Evolutionary conservation across 2,113 vertebrate species (phyloP).

Genomic region (Eolophus roseicapilla): DNA sequence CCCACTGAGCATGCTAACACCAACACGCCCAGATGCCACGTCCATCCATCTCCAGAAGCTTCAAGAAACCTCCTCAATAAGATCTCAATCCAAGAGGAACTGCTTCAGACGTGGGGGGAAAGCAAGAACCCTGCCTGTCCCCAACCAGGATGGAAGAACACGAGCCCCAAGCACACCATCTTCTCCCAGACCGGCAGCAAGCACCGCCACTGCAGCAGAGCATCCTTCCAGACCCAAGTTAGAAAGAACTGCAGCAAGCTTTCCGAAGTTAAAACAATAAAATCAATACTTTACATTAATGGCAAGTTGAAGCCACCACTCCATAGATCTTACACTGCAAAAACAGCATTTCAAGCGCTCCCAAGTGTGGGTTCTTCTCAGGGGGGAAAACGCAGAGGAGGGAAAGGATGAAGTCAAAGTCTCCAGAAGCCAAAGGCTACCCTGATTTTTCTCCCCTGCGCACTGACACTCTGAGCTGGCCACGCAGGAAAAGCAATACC

Average conservation of each 20-base stretch:
- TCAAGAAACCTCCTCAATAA: background rate
- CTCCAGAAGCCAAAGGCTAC: background rate
- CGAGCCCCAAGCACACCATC: rapidly evolving
- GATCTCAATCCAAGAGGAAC: background rate
- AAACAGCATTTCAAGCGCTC: background rate
- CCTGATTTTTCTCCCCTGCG: background rate
- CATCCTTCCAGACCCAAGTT: background rate
- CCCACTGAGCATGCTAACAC: rapidly evolving
- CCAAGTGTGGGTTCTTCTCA: background rate
- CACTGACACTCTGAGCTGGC: background rate
- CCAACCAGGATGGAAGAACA: background rate
- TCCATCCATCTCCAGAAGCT: background rate
- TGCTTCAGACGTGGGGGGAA: background rate
- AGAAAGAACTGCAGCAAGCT: background rate
- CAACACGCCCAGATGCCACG: background rate
- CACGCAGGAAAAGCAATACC: conserved; percentile 60
- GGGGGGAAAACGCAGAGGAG: background rate
- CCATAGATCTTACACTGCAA: background rate
- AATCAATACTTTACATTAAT: background rate
- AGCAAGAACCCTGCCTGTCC: background rate
- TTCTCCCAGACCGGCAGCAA: background rate
- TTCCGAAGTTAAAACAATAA: background rate
- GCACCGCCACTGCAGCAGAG: background rate
- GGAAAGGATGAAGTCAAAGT: background rate
- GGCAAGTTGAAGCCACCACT: background rate